Base-by-base conservation (phyloP, 1,140 invertebrate species). In the Scaptomyza hsui region DNA sequence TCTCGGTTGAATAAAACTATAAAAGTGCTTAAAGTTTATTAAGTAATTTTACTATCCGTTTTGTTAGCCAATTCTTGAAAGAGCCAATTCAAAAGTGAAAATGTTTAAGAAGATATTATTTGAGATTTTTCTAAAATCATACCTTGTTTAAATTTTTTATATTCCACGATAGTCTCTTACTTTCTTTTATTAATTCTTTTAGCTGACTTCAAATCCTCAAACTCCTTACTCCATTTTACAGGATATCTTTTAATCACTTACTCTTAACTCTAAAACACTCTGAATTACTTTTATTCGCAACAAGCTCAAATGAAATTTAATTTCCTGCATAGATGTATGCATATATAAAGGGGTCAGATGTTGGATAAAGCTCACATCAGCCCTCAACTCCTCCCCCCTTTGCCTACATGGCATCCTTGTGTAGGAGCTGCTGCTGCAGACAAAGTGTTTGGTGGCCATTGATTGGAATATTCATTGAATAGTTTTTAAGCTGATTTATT, bases 381-480 rank as follows among this genome's bases (percentile, higher is more conserved):
- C 15, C 53, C 35, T 4, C 5, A 29, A 29, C 56, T 35, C 56
- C 16, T 10, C 21, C 7, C 16, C 21, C 9, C 6, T 4, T 24
- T 37, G 32, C 12, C 32, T 35, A 10, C n/a, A 7, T 16, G 32
- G 16, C 39, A 57, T 60, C 51, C 52, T 65, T 48, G 41, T 47
- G 21, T 26, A 16, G 48, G 26, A 35, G 48, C 48, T 16, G 37
- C 10, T 18, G 48, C 47, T 13, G 35, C 21, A 18, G 52, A 55
- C 52, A 55, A 55, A 42, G 49, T 45, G 42, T 69, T 16, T 71
- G 68, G 60, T 81, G 69, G 60, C 64, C 70, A 76, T 88, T 89
- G 83, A 88, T 88, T 89, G 78, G 78, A 89, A 88, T 88, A 88
- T 88, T 88, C 82, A 88, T 88, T 88, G 82, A 89, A 89, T 89